Base-by-base conservation (phyloP, 2,888 invertebrate genomes). In the Brachylomia viminalis region DNA sequence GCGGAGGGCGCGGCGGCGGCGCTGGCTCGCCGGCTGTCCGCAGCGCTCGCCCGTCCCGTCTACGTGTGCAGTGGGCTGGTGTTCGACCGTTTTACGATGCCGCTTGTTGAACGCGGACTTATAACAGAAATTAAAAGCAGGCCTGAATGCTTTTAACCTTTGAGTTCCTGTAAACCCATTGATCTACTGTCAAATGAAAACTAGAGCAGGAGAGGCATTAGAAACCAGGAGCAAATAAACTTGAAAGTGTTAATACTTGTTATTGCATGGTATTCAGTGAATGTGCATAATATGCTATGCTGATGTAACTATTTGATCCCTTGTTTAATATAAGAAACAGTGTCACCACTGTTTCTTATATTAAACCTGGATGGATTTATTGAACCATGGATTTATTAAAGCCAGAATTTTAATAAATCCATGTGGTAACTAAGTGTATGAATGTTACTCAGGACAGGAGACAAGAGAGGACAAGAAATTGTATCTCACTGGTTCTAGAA, bases 31-130 rank as follows among this genome's bases (percentile, higher is more conserved):
- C 93, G 92, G 23, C 88, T 92, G 61, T 88, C 93, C 2, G 77
- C 87, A 5, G 86, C 89, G 10, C 90, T 93, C 15, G 77, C 66
- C 0, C 87, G 88, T 0, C 94, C 93, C 0, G 93, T 94, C 0
- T 91, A 91, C 78, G 92, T 94, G 72, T 90, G 92, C 84, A 91
- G 79, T 11, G 89, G 88, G 3, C 11, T 77, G 4, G 85, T 58
- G 88, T 91, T 93, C 58, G 93, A 94, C 83, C 91, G 94, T 52
- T 91, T 94, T 80, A 90, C 92, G 0, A 72, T 88, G 64, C 94
- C 93, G 17, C 89, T 94, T 6, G 87, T 94, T 10, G 93, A 94
- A 54, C 77, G 83, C 2, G 88, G 86, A 47, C 85, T 88, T 11
- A 84, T 92, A 47, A 80, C 91, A 5, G 93, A 94, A 87, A 92